Evolutionary conservation across 1,140 invertebrate genomes (phyloP).

Genomic region (Daktulosphaira vitifoliae): DNA sequence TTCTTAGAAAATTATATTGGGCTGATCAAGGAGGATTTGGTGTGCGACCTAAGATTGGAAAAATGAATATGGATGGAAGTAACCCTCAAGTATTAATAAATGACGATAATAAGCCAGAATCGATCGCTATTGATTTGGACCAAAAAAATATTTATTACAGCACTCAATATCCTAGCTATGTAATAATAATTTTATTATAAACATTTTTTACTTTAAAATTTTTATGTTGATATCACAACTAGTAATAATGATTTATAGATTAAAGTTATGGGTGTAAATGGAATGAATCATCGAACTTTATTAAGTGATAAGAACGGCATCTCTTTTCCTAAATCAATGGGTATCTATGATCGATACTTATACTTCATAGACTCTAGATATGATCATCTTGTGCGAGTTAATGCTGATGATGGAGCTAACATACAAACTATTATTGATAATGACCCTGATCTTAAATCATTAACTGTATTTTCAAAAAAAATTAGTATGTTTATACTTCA

Average conservation of each 20-base stretch:
- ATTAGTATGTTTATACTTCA: conserved; percentile 42
- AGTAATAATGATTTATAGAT: too few relatives aligned
- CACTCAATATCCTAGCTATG: conserved; percentile 47
- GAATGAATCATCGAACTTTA: conserved; percentile 58
- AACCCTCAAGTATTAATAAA: conserved; percentile 60
- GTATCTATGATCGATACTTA: conserved; percentile 69
- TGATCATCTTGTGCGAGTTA: conserved; percentile 80
- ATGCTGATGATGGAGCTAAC: conserved; percentile 58
- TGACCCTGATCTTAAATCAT: conserved; percentile 73
- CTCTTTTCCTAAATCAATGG: conserved; percentile 68
- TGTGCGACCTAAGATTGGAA: conserved; percentile 81
- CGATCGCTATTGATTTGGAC: conserved; percentile 75
- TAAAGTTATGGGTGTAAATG: conserved; percentile 65
- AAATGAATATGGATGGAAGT: conserved; percentile 88
- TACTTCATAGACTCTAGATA: conserved; percentile 84
- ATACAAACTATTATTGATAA: conserved; percentile 71
- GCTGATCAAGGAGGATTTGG: conserved; percentile 87
- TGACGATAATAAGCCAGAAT: conserved; percentile 61
- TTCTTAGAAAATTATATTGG: conserved; percentile 81
- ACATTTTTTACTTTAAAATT: neutral
- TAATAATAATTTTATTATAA: neutral
- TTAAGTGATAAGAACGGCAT: conserved; percentile 61
- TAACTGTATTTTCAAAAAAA: conserved; percentile 84
- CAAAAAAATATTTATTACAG: conserved; percentile 80
- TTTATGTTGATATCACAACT: too few relatives aligned